These are phyloP conservation scores for Hemaris fuciformis DNA, from an alignment of 2,888 invertebrate genomes.

Conservation along the genomic window DNA sequence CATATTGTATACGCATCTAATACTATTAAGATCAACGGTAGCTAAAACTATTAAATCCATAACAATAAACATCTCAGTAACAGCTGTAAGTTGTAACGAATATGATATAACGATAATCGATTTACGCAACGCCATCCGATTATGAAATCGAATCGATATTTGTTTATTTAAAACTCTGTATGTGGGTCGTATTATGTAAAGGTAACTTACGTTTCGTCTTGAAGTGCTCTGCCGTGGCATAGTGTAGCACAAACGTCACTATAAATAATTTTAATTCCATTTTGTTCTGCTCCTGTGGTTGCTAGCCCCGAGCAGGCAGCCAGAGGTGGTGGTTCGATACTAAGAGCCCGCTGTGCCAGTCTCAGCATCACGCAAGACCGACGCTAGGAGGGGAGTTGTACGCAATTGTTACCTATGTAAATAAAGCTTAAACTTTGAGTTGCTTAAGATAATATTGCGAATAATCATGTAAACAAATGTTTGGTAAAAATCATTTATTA, in stretches of 20 bases:
- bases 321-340: constrained; percentile 62
- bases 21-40: neutral
- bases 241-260: constrained; percentile 66
- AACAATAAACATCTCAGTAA: constrained; percentile 10
- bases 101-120: constrained; percentile 26
- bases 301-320: constrained; percentile 57
- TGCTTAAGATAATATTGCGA: constrained; percentile 56
- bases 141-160: constrained; percentile 37
- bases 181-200: constrained; percentile 32
- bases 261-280: constrained; percentile 69
- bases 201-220: constrained; percentile 74
- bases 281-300: constrained; percentile 38
- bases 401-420: constrained; percentile 76
- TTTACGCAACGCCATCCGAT: constrained; percentile 43
- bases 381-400: constrained; percentile 60
- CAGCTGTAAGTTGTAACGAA: constrained; percentile 3
- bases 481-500: neutral
- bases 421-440: constrained; percentile 66
- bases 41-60: neutral
- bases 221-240: constrained; percentile 59
- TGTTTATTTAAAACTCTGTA: constrained; percentile 33
- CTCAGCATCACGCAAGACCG: constrained; percentile 47
- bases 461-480: constrained; percentile 28
- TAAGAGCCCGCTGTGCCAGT: constrained; percentile 52
- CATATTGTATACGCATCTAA: too few species aligned